Evolutionary conservation across 2,888 invertebrate genomes (phyloP).

Genomic region (Rhingia campestris): DNA sequence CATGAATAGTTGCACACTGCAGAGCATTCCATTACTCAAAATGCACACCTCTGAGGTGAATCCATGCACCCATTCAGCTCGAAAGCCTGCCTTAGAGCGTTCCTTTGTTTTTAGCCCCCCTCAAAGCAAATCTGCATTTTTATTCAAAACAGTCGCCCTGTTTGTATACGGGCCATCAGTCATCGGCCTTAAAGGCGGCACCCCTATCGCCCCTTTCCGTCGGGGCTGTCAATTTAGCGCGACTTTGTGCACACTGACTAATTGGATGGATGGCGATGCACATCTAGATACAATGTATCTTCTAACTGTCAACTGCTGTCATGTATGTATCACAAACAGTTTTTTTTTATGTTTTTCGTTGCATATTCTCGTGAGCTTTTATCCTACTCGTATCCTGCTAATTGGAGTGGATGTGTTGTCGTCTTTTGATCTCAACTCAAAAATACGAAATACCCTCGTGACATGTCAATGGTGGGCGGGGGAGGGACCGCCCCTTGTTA

Average conservation of each 20-base stretch:
- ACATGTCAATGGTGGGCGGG: slow-evolving; percentile 49
- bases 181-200: slow-evolving; percentile 17
- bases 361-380: background rate
- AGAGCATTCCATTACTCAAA: background rate
- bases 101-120: slow-evolving; percentile 11
- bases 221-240: slow-evolving; percentile 26
- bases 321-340: slow-evolving; percentile 1
- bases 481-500: slow-evolving; percentile 22
- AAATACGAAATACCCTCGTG: slow-evolving; percentile 49
- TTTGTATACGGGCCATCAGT: slow-evolving; percentile 52
- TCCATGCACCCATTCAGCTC: slow-evolving; percentile 29
- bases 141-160: slow-evolving; percentile 33
- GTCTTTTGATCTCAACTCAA: slow-evolving; percentile 55
- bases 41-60: background rate
- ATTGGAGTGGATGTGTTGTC: slow-evolving; percentile 70
- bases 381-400: slow-evolving; percentile 53
- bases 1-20: slow-evolving; percentile 11
- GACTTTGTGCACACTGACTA: slow-evolving; percentile 40
- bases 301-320: background rate
- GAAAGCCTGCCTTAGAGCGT: background rate
- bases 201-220: background rate
- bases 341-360: slow-evolving; percentile 49
- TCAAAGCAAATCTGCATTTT: background rate
- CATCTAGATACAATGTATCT: background rate
- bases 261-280: slow-evolving; percentile 49